A percentile compares a stretch with the other conserved stretches of the same genome.
phyloP scores from a whole-genome alignment of 1,140 invertebrate genomes.

The Bombus pascuorum region DNA sequence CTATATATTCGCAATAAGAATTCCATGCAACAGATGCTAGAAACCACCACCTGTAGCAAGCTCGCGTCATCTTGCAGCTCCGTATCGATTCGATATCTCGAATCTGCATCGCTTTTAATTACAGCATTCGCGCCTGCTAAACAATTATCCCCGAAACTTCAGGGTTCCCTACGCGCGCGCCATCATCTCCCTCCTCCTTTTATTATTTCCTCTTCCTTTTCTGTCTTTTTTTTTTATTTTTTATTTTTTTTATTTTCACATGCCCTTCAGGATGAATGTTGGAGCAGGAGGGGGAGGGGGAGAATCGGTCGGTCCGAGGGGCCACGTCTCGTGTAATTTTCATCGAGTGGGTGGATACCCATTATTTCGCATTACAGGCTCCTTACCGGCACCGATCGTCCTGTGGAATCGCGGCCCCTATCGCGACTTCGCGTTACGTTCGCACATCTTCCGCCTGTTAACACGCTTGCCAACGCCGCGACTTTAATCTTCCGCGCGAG shows the following conservation, averaged over 20 bases:
- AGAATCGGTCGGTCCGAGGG: constrained; percentile 12
- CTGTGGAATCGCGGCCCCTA: constrained; percentile 48
- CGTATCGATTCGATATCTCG: constrained; percentile 26
- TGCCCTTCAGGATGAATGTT: not conserved
- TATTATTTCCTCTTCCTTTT: not conserved
- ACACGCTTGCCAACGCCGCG: constrained; percentile 44
- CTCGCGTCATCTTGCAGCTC: not conserved
- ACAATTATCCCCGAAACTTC: constrained; percentile 57
- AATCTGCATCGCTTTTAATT: constrained; percentile 60
- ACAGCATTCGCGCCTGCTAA: constrained; percentile 51
- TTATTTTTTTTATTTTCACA: constrained; percentile 11
- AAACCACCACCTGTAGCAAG: not conserved
- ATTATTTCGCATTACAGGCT: constrained; percentile 71
- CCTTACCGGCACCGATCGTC: constrained; percentile 59
- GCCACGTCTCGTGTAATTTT: constrained; percentile 67
- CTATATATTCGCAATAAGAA: not conserved
- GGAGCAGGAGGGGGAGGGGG: not conserved
- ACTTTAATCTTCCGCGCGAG: constrained; percentile 31
- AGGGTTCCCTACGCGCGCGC: not conserved
- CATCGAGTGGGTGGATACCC: constrained; percentile 71
- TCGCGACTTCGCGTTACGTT: constrained; percentile 53
- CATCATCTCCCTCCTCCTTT: not conserved
- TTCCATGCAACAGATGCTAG: not conserved
- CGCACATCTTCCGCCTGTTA: constrained; percentile 51
- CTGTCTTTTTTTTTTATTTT: not conserved